These are phyloP conservation scores for Tokudaia tokunoshimensis DNA, from an alignment of 2,797 vertebrate genomes.

Conservation along the genomic window DNA sequence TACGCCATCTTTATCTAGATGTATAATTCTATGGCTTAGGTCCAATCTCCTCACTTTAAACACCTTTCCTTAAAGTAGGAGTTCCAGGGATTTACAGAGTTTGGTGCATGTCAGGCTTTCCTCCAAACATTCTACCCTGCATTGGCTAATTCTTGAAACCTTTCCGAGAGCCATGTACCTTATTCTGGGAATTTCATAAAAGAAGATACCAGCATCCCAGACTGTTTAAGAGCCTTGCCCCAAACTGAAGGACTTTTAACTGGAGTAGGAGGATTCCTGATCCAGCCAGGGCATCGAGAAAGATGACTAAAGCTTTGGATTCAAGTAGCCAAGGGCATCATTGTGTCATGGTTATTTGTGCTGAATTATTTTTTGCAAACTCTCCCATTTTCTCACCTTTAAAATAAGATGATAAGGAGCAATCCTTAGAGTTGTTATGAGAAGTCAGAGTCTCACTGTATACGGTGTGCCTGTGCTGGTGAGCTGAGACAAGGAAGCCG, in stretches of 20 bases:
- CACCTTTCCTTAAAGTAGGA: neutral
- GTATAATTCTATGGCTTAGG: neutral
- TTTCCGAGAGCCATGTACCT: neutral
- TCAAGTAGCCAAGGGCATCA: neutral
- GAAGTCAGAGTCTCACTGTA: neutral
- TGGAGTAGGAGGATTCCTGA: neutral
- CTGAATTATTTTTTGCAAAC: neutral
- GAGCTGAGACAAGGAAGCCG: neutral
- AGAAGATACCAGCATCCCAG: neutral
- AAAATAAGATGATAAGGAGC: neutral
- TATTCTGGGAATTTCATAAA: neutral
- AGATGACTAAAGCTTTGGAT: neutral
- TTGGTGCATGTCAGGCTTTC: neutral
- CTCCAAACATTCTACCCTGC: neutral
- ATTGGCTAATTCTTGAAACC: neutral
- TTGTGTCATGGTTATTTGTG: neutral
- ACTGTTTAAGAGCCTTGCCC: neutral
- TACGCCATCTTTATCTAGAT: neutral
- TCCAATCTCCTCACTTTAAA: neutral
- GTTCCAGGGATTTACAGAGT: too few species aligned
- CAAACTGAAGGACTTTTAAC: neutral
- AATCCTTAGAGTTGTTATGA: neutral
- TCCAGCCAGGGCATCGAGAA: neutral
- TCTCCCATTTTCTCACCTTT: neutral
- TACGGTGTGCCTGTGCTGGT: neutral